Evolutionary conservation across 2,888 invertebrate genomes (phyloP).

Genomic region (Eremobia ochroleuca): DNA sequence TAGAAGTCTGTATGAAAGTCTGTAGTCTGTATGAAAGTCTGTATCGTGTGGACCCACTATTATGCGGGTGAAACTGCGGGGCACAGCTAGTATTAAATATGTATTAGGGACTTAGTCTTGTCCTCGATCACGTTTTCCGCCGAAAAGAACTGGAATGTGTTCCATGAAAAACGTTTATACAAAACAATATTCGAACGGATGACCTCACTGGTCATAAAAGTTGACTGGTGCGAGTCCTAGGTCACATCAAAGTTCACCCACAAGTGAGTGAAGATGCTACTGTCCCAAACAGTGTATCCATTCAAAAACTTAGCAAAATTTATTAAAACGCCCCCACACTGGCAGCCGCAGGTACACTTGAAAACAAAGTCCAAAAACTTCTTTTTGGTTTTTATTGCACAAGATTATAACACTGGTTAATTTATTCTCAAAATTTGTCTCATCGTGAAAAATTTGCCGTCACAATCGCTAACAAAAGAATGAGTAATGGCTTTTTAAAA

Average conservation of each 20-base stretch:
- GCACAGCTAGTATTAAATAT: too few relatives aligned
- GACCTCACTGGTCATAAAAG: not conserved
- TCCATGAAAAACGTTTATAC: not conserved
- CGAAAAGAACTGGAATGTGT: not conserved
- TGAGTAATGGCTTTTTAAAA: constrained; percentile 88
- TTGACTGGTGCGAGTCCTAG: not conserved
- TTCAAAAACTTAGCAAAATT: constrained; percentile 48
- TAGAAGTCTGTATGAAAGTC: too few relatives aligned
- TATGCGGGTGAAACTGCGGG: too few relatives aligned
- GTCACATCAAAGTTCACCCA: constrained; percentile 15
- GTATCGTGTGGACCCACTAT: too few relatives aligned
- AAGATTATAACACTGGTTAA: constrained; percentile 89
- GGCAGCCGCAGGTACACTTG: constrained; percentile 67
- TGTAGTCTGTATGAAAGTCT: too few relatives aligned
- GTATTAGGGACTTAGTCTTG: not conserved
- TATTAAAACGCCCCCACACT: constrained; percentile 62
- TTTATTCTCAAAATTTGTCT: constrained; percentile 90
- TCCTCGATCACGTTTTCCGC: constrained; percentile 3
- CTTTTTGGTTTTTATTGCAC: constrained; percentile 80
- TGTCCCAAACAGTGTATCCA: constrained; percentile 22
- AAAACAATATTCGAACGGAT: not conserved
- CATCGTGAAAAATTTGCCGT: constrained; percentile 88
- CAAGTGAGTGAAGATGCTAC: constrained; percentile 4
- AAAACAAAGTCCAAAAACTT: constrained; percentile 69
- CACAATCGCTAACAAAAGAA: constrained; percentile 89